Evolutionary conservation across 1,140 invertebrate species (phyloP).

Genomic region (Odontomachus brunneus): DNA sequence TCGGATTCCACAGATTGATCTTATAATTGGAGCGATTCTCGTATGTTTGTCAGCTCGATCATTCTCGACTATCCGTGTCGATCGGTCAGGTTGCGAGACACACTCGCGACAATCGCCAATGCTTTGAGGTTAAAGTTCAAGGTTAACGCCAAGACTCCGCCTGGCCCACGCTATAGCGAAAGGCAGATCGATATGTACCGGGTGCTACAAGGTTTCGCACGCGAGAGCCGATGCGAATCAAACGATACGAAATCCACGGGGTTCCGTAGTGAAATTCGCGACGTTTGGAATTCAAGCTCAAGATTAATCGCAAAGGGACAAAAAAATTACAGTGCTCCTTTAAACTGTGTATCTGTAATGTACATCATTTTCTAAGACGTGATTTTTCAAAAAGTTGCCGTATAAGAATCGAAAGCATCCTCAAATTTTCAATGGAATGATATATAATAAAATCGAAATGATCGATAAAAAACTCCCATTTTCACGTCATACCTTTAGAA

Average conservation of each 20-base stretch:
- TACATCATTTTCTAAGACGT: no score
- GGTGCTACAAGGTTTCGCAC: no score
- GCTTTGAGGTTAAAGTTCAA: slow-evolving; percentile 71
- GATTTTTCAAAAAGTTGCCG: no score
- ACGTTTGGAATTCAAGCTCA: slow-evolving; percentile 24
- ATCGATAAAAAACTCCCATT: slow-evolving; percentile 23
- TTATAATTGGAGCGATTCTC: no score
- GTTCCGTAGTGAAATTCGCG: no score
- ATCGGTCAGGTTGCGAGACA: slow-evolving; percentile 18
- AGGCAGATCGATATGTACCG: slow-evolving; percentile 71
- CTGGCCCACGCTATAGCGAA: slow-evolving; percentile 61
- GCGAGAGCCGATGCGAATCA: no score
- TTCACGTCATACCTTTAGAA: slow-evolving; percentile 25
- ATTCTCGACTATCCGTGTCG: slow-evolving; percentile 43
- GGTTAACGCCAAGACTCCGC: slow-evolving; percentile 69
- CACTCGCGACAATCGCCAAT: slow-evolving; percentile 45
- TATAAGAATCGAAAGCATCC: no score
- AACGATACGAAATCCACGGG: neutral
- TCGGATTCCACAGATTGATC: no score
- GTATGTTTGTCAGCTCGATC: no score
- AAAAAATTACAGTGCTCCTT: no score
- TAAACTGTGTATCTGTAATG: no score
- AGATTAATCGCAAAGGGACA: neutral
- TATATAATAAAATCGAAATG: slow-evolving; percentile 18
- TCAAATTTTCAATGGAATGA: neutral